Evolutionary conservation across 1,140 invertebrate genomes (phyloP), one percentile per base, ranked within the genome.

Genomic region (Drosophila pandora): DNA sequence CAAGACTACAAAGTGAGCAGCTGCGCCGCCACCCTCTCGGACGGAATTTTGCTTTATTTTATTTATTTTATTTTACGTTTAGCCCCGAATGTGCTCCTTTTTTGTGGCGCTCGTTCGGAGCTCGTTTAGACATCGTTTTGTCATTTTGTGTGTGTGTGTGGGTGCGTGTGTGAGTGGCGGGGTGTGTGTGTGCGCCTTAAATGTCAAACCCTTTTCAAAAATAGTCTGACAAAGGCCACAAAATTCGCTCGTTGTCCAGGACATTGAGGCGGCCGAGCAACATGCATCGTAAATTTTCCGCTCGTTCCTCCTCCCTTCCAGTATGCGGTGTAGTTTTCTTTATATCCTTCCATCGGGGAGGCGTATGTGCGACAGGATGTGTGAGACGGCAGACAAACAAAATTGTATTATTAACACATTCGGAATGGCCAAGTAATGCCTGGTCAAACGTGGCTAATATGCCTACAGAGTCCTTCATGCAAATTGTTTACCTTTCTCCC

Each of bases 351-450:
- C 17, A 17, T 17, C 17, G 17, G 9, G 34, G 2, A 12, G 9
- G 34, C 2, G 34, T 37, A 10, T 28, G 25, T 34, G 32, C 10
- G 32, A 9, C 32, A 10, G 32, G 32, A 10, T 34, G 32, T 34
- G 32, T 25, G 55, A 57, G 57, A 55, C 37, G 6, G 60, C 58
- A 58, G 75, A 81, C 72, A 72, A 88, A 78, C 79, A 68, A 78
- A 87, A 87, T 88, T 87, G 78, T 87, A 88, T 88, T 87, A 87
- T 87, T 87, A 87, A 88, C 83, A 85, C 82, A 79, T 87, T 87
- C 58, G 59, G 64, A 80, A 65, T 70, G 79, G 75, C 58, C 69
- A 76, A 76, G 75, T 73, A 87, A 87, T 78, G 78, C 48, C 78
- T 87, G 78, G 78, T 78, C 82, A 85, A 85, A 78, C 74, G 82